Percentiles rank a stretch among this genome's conserved stretches.
phyloP scores from a whole-genome alignment of 2,797 vertebrate genomes.

The Eulemur mongoz region DNA sequence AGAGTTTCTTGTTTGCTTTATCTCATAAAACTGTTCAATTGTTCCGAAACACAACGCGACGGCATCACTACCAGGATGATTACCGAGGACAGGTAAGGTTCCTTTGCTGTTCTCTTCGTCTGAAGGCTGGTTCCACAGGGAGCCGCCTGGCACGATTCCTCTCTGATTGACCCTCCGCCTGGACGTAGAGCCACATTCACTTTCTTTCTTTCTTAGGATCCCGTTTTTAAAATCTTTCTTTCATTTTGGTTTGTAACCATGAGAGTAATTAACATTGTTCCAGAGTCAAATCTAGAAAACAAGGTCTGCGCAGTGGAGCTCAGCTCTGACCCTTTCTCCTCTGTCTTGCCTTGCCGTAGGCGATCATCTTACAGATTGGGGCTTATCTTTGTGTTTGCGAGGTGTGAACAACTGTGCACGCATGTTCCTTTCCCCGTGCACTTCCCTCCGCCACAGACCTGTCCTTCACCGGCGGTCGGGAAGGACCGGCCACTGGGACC shows the following conservation, averaged over 20 bases:
- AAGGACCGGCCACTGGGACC: fast-evolving
- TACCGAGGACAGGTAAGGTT: fast-evolving
- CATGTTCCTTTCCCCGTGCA: neutral
- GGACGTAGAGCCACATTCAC: neutral
- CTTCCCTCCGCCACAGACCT: neutral
- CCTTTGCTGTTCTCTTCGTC: neutral
- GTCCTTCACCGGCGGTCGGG: too few relatives aligned
- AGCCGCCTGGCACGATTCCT: fast-evolving
- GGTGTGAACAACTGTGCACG: fast-evolving
- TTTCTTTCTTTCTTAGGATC: neutral
- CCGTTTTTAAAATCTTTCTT: neutral
- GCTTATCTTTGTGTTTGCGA: neutral
- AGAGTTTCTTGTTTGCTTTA: neutral
- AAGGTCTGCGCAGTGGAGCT: neutral
- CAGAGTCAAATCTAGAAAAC: neutral
- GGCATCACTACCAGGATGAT: fast-evolving
- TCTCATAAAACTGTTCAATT: fast-evolving
- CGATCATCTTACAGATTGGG: too few relatives aligned
- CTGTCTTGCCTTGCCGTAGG: fast-evolving
- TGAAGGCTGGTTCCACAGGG: fast-evolving
- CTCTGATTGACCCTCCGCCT: neutral
- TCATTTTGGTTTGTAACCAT: neutral
- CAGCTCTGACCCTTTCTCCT: too few relatives aligned
- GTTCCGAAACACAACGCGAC: neutral
- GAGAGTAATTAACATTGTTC: neutral